phyloP scores from a whole-genome alignment of 2,888 invertebrate species.

The Baronia brevicornis region DNA sequence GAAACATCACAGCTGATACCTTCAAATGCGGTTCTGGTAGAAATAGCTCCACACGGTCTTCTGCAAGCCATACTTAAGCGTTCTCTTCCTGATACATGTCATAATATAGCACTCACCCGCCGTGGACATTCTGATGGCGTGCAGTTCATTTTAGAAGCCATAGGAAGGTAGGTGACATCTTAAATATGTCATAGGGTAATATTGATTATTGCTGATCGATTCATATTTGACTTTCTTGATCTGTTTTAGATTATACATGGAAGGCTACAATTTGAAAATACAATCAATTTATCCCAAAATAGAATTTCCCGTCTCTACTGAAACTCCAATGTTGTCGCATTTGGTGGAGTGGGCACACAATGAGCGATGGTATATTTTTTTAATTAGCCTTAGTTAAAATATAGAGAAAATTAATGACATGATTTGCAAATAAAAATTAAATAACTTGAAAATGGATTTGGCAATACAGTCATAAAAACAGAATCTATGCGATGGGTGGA shows the following conservation, averaged over 20 bases:
- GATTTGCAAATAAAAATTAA: constrained; percentile 1
- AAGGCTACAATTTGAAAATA: constrained; percentile 80
- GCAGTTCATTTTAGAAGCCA: constrained; percentile 70
- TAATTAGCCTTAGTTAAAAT: too few relatives aligned
- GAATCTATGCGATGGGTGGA: too few relatives aligned
- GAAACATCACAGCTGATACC: constrained; percentile 86
- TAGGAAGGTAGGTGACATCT: constrained; percentile 75
- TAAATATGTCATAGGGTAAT: too few relatives aligned
- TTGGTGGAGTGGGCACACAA: constrained; percentile 85
- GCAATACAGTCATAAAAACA: too few relatives aligned
- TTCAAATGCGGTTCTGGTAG: constrained; percentile 85
- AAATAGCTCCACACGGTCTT: constrained; percentile 92
- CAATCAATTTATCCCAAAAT: constrained; percentile 80
- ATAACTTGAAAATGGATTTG: too few relatives aligned
- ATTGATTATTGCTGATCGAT: too few relatives aligned
- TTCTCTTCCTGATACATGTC: constrained; percentile 77
- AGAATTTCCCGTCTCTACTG: constrained; percentile 83
- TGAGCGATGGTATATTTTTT: constrained; percentile 63
- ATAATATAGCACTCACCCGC: constrained; percentile 83
- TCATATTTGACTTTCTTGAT: constrained; percentile 44
- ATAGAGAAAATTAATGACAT: not conserved
- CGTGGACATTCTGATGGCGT: constrained; percentile 78
- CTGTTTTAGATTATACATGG: constrained; percentile 77
- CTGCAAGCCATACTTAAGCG: constrained; percentile 90
- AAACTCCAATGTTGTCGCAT: constrained; percentile 84